Percentiles rank a stretch among this genome's conserved stretches.
These are phyloP conservation scores for Athene cunicularia DNA, from an alignment of 2,113 vertebrate species.

Conservation along the genomic window DNA sequence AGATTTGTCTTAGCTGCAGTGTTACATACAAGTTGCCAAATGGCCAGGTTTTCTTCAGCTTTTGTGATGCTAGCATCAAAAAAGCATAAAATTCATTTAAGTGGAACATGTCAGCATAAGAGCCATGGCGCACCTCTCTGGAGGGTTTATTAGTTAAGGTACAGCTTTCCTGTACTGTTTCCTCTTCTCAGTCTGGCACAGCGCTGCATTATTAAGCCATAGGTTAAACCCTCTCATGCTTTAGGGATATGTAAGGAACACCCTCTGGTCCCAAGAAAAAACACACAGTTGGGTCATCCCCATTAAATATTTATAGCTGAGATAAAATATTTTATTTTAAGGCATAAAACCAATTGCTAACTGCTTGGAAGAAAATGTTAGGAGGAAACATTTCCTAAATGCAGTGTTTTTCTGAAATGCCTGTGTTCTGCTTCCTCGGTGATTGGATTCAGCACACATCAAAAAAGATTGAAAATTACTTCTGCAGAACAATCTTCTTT, in stretches of 20 bases:
- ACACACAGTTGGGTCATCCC: neutral
- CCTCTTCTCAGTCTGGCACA: neutral
- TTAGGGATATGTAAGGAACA: neutral
- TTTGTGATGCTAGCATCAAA: neutral
- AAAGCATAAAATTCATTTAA: neutral
- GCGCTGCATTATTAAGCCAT: neutral
- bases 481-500: neutral
- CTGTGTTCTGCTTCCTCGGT: neutral
- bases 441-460: neutral
- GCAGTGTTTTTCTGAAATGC: neutral
- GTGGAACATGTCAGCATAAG: neutral
- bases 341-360: neutral
- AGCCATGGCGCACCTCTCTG: neutral
- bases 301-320: slow-evolving; percentile 16
- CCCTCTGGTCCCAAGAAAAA: neutral
- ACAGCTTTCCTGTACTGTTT: neutral
- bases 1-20: neutral
- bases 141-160: slow-evolving; percentile 9
- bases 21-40: neutral
- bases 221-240: slow-evolving; percentile 1
- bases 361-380: neutral
- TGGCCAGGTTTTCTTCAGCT: neutral
- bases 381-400: neutral
- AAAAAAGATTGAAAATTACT: neutral
- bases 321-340: slow-evolving; percentile 27